Percentiles rank a stretch among this genome's conserved stretches.
Evolutionary conservation across 2,113 vertebrate species (phyloP).

Genomic region (Nanorana parkeri): DNA sequence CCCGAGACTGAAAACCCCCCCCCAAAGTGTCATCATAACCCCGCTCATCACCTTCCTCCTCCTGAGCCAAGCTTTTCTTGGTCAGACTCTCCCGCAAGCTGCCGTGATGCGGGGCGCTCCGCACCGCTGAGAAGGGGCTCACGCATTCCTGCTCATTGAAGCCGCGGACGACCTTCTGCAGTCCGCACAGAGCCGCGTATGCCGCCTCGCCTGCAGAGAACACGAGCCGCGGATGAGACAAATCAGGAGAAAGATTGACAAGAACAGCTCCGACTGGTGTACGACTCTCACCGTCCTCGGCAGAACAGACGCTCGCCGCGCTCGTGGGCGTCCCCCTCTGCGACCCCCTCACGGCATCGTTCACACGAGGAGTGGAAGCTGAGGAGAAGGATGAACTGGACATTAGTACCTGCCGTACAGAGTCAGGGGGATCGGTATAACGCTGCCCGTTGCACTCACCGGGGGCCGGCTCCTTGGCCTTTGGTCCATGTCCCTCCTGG

Average conservation of each 20-base stretch:
- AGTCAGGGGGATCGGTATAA: too few species aligned
- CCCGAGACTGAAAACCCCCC: too few species aligned
- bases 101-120: neutral
- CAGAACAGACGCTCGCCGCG: constrained; percentile 5
- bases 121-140: constrained; percentile 34
- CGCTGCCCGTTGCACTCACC: neutral
- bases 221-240: neutral
- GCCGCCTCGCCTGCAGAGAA: constrained; percentile 29
- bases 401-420: neutral
- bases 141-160: constrained; percentile 46
- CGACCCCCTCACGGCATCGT: neutral
- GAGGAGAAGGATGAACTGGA: neutral
- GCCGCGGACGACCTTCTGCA: constrained; percentile 47
- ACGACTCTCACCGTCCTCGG: constrained; percentile 42
- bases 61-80: neutral
- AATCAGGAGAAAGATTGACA: neutral
- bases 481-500: neutral
- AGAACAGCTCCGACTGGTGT: too few species aligned
- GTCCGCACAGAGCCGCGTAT: constrained; percentile 10
- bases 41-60: constrained; percentile 9
- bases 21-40: too few species aligned
- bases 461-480: neutral
- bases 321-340: neutral
- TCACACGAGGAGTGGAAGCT: neutral
- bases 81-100: neutral